Evolutionary conservation across 2,888 invertebrate species (phyloP), one percentile per base, ranked within the genome.

Genomic region (Andrena minutula): DNA sequence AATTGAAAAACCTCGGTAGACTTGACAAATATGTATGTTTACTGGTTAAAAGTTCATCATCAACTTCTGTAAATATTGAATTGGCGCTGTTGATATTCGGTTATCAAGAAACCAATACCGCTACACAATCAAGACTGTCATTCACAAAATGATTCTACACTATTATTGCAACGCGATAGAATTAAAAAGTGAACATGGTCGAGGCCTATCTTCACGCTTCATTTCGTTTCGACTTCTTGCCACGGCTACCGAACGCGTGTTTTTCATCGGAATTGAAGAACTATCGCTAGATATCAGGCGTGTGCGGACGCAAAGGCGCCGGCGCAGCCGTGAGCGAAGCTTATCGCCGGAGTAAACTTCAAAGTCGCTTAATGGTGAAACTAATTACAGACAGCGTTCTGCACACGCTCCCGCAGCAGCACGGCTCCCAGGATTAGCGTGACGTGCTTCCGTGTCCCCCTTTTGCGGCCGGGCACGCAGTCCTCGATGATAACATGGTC

Each of bases 291-390:
- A 10, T 20, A 26, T 26, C 56, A 7, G 23, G 51, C n/a, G 20
- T 23, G 56, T 10, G 6, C 69, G 63, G 28, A n/a, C 63, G 76
- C 60, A 35, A 69, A 74, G 73, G 79, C 66, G 61, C 30, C 65
- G 16, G 58, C 30, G 72, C 65, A 28, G 51, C 23, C 12, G 23
- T 3, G 66, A 69, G 85, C 73, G 12, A 63, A 60, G 78, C 85
- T 87, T 87, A 87, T 87, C 87, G 82, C 64, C 68, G 65, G 23
- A 53, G 75, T 78, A 75, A 89, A 90, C 89, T 90, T 89, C 88
- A 81, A 89, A 90, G 90, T 90, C 88, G 88, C 91, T 90, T 90
- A 90, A 91, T 88, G 84, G 88, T 86, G 85, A 87, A 88, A 90
- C 90, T 91, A 92, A 92, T 92, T 92, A 92, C 85, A 87, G 89